A percentile compares a stretch with the other conserved stretches of the same genome.
Evolutionary conservation across 2,888 invertebrate species (phyloP).

Genomic region (Nomada ferruginata): DNA sequence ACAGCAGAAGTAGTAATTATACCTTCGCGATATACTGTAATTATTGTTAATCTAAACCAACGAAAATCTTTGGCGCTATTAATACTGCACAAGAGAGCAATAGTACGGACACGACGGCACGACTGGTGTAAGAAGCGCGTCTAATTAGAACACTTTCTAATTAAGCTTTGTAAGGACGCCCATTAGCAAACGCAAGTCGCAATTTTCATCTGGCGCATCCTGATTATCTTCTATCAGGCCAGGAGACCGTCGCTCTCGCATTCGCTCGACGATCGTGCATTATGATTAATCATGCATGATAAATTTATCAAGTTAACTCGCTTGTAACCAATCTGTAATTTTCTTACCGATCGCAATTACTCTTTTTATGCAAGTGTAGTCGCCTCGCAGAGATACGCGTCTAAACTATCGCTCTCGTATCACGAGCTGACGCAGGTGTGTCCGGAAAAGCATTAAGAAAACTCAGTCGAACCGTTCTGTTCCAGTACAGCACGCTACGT

Average conservation of each 20-base stretch:
- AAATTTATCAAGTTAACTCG: constrained; percentile 39
- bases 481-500: not conserved
- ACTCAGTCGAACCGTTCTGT: not conserved
- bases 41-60: not conserved
- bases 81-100: not conserved
- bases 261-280: constrained; percentile 7
- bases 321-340: constrained; percentile 43
- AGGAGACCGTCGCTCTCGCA: not conserved
- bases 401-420: constrained; percentile 22
- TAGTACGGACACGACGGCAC: not conserved
- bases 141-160: not conserved
- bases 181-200: not conserved
- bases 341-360: constrained; percentile 38
- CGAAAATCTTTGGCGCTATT: not conserved
- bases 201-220: constrained; percentile 10
- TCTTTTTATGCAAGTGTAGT: constrained; percentile 17
- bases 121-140: not conserved
- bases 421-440: constrained; percentile 19
- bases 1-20: not conserved
- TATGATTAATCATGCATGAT: constrained; percentile 36
- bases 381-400: not conserved
- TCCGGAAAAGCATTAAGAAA: constrained; percentile 20
- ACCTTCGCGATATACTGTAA: not conserved
- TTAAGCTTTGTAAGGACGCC: constrained; percentile 1
- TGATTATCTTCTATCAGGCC: constrained; percentile 4